Base-by-base conservation (phyloP, 2,113 vertebrate species). In the Silurus meridionalis region DNA sequence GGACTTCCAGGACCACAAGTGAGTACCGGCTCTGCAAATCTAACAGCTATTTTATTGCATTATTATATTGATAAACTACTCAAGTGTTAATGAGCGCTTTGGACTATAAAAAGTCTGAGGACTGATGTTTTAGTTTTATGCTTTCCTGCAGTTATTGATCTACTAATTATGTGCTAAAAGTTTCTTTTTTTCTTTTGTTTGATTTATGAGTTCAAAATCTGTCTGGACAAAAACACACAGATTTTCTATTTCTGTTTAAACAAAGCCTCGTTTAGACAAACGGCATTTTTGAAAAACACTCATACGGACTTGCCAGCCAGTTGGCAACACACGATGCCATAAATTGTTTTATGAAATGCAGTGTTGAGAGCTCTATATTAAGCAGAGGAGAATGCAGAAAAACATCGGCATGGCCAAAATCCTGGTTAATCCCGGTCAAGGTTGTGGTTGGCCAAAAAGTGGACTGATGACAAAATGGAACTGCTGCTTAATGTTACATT, bases 1-100 rank as follows among this genome's bases (percentile, higher is more conserved):
- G 94, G 95, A 15, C 92, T 92, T 6, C 88, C 91, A 66, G 94
- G 94, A 77, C 93, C 91, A 78, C 91, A 92, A 64, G 95, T 95
- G 89, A 94, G 93, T 94, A 78, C 2, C 53, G 57, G 5, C 46
- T 86, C 53, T 69, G 37, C 64, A 28, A 66, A 69, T 21, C 3
- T 23, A 77, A 53, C 19, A 52, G 3, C n/a, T 15, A 15, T 53
- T 78, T 83, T 78, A 66, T 52, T 57, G 58, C 63, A 55, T 19
- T 83, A 5, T 85, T 66, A 55, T 53, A 67, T 53, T 67, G 52
- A 52, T 64, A 8, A 53, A 25, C 55, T 21, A 37, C 11, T 15
- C 25, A 19, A 58, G n/a, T 25, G 48, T 15, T 55, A 55, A 55
- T 55, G 9, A 52, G 13, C 10, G 9, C 21, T 19, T 2, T 60